A percentile compares a stretch with the other conserved stretches of the same genome.
These are phyloP conservation scores for Tetramorium alpestre DNA, from an alignment of 1,140 invertebrate genomes.

Conservation along the genomic window DNA sequence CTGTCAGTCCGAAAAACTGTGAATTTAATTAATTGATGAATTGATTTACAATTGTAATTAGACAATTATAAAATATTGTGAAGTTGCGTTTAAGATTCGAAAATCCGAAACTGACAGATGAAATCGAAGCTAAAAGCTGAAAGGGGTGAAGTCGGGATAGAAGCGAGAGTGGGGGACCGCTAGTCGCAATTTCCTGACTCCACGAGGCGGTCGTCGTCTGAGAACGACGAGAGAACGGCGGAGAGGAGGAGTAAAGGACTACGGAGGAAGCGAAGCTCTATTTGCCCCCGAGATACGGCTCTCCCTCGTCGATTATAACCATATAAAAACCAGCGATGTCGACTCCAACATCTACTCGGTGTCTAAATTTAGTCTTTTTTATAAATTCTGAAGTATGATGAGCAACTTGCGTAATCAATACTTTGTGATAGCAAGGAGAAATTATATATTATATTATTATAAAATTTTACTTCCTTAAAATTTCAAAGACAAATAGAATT, in stretches of 20 bases:
- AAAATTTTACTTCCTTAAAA: not conserved
- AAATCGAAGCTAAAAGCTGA: not conserved
- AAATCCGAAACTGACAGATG: not conserved
- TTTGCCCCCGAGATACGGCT: conserved; percentile 49
- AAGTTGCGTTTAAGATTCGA: not conserved
- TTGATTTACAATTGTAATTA: not conserved
- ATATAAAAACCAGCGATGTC: conserved; percentile 39
- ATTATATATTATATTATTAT: not conserved
- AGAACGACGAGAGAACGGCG: conserved; percentile 4
- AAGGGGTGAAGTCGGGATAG: not conserved
- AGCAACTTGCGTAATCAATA: not conserved
- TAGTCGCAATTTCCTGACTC: conserved; percentile 60
- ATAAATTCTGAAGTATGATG: not conserved
- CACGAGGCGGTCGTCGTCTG: conserved; percentile 34
- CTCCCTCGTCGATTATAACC: conserved; percentile 46
- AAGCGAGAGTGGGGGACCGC: conserved; percentile 16
- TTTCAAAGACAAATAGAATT: not conserved
- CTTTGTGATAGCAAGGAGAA: not conserved
- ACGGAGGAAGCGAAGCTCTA: conserved; percentile 47
- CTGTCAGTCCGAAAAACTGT: not conserved
- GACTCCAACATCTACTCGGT: conserved; percentile 15
- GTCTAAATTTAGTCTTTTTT: conserved; percentile 5
- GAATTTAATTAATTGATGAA: not conserved
- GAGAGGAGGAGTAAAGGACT: not conserved
- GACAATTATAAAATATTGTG: not conserved